A percentile compares a stretch with the other conserved stretches of the same genome.
These are phyloP conservation scores for Hormaphis cornu DNA, from an alignment of 1,140 invertebrate species.

Conservation along the genomic window DNA sequence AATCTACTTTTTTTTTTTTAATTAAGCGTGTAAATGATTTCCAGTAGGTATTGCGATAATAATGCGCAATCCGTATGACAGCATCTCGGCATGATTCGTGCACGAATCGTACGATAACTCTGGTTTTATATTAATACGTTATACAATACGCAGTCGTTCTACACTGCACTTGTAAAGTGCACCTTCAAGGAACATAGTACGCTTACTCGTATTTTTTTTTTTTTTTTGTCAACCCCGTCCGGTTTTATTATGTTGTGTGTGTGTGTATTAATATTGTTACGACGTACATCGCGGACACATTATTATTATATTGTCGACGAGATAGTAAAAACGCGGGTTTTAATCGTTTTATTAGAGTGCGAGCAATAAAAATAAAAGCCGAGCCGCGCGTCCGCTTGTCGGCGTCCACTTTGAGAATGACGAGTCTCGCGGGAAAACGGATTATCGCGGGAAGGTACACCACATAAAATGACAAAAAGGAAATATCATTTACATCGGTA, in stretches of 20 bases:
- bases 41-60: too few relatives aligned
- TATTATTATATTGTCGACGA: conserved; percentile 1
- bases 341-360: conserved; percentile 27
- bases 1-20: too few relatives aligned
- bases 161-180: too few relatives aligned
- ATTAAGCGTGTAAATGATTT: too few relatives aligned
- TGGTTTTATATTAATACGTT: too few relatives aligned
- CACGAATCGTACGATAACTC: too few relatives aligned
- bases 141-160: too few relatives aligned
- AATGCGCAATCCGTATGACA: too few relatives aligned
- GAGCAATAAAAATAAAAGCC: conserved; percentile 26
- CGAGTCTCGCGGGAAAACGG: background rate
- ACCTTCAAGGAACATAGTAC: too few relatives aligned
- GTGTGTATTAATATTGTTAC: background rate
- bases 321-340: conserved; percentile 15
- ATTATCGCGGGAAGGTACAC: background rate
- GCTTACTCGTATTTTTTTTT: background rate
- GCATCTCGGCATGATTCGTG: too few relatives aligned
- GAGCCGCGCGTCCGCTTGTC: background rate
- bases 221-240: background rate
- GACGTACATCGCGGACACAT: background rate
- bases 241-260: background rate
- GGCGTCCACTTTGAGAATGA: conserved; percentile 12
- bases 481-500: conserved; percentile 28
- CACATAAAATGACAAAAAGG: conserved; percentile 4